Base-by-base conservation (phyloP, 2,888 invertebrate species). In the Boloria euphrosyne region DNA sequence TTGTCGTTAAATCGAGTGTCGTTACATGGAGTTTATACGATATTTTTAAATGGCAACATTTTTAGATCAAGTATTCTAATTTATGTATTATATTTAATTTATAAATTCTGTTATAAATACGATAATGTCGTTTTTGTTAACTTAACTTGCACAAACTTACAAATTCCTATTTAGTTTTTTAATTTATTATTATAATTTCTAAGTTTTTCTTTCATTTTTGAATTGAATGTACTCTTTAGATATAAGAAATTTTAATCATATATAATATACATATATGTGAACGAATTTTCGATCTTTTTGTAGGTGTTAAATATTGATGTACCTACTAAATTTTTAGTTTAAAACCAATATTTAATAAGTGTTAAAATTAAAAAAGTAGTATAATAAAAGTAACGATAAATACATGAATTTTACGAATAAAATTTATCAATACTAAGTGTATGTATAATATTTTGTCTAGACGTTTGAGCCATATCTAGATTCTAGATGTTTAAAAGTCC, bases 81-180 rank as follows among this genome's bases (percentile, higher is more conserved):
- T 22, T 22, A 3, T 22, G 22, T 22, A 22, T 2, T 22, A 22
- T 22, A 22, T 22, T 52, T 16, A 52, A 13, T 31, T 38, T 47
- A 13, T 55, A 13, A 27, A 46, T 54, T 60, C 43, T 13, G 5
- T 46, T 13, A 18, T 16, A 13, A 55, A 50, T 53, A 62, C 63
- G 55, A 63, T 55, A 55, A 63, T 13, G 55, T 55, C 22, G 49
- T 6, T 63, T 63, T 63, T 50, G 16, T 63, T 55, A 44, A n/a
- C n/a, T n/a, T n/a, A 38, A n/a, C 55, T 50, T 55, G 55, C 55
- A 63, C 63, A 63, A 63, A 55, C 49, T 43, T 55, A n/a, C 22
- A 46, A 43, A 22, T 43, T n/a, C n/a, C 3, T 22, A 22, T 22
- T 13, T 31, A 4, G 22, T 4, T 44, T 57, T 57, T 16, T 13